These are phyloP conservation scores for Spatulosminthurus flaviceps DNA, from an alignment of 2,888 invertebrate genomes.

Conservation along the genomic window DNA sequence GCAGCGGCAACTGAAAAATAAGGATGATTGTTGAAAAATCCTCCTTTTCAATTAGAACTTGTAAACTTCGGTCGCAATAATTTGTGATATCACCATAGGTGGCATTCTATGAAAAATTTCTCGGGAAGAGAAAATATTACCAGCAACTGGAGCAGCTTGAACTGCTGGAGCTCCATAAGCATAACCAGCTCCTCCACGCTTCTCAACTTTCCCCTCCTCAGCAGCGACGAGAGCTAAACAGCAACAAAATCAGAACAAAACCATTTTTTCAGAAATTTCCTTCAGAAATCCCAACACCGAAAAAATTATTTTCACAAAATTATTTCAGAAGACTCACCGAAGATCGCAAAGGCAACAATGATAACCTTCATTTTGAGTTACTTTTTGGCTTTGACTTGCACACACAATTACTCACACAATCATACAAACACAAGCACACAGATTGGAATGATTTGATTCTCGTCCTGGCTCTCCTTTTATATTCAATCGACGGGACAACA, in stretches of 20 bases:
- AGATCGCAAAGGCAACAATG: conserved; percentile 41
- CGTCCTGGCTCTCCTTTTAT: conserved; percentile 31
- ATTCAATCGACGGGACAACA: conserved; percentile 28
- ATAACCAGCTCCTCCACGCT: conserved; percentile 47
- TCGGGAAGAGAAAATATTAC: neutral
- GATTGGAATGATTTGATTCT: conserved; percentile 37
- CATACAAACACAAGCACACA: conserved; percentile 51
- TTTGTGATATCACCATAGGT: no score
- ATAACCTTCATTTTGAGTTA: conserved; percentile 46
- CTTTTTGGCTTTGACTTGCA: conserved; percentile 25
- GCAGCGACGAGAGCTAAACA: conserved; percentile 43
- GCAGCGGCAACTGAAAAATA: conserved; percentile 30
- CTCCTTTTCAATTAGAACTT: neutral
- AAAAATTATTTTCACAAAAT: conserved; percentile 8
- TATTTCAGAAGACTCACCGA: conserved; percentile 34
- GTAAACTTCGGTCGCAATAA: neutral
- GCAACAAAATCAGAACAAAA: neutral
- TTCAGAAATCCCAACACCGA: neutral
- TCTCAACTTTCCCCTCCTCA: conserved; percentile 47
- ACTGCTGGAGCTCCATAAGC: conserved; percentile 50
- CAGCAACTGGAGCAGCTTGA: conserved; percentile 29
- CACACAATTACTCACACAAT: conserved; percentile 45
- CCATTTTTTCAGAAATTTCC: neutral
- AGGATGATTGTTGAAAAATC: conserved; percentile 22
- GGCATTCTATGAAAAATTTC: neutral